A percentile compares a stretch with the other conserved stretches of the same genome.
phyloP scores from a whole-genome alignment of 1,140 invertebrate species.

The Megathymus violae region DNA sequence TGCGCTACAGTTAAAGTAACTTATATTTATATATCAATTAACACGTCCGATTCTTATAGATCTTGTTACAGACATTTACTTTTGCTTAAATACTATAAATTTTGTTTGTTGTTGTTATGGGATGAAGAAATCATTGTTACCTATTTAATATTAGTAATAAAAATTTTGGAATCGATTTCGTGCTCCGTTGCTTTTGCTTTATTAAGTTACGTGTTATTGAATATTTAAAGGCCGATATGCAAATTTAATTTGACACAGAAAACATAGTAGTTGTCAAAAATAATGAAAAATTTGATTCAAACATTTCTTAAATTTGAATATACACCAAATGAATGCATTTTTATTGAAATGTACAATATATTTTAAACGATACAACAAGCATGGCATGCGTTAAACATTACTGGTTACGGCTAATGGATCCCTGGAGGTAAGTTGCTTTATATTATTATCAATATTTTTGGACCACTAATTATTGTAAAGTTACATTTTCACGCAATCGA shows the following conservation, averaged over 20 bases:
- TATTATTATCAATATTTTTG: constrained; percentile 47
- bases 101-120: constrained; percentile 25
- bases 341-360: background rate
- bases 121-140: background rate
- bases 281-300: too few species aligned
- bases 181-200: constrained; percentile 43
- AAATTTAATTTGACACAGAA: constrained; percentile 1
- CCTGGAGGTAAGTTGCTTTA: constrained; percentile 66
- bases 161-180: constrained; percentile 76
- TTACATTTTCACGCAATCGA: constrained; percentile 69
- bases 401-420: constrained; percentile 44
- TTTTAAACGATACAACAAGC: constrained; percentile 37
- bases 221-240: background rate
- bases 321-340: too few species aligned
- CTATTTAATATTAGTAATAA: constrained; percentile 11
- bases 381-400: constrained; percentile 51
- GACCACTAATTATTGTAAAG: constrained; percentile 35
- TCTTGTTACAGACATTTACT: constrained; percentile 34
- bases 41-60: constrained; percentile 24
- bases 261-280: too few species aligned
- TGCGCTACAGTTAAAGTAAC: constrained; percentile 6
- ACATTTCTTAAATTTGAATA: too few species aligned
- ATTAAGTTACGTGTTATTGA: constrained; percentile 4
- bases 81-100: constrained; percentile 19
- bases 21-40: constrained; percentile 25